Evolutionary conservation across 2,888 invertebrate genomes (phyloP).

Genomic region (Callosobruchus maculatus): DNA sequence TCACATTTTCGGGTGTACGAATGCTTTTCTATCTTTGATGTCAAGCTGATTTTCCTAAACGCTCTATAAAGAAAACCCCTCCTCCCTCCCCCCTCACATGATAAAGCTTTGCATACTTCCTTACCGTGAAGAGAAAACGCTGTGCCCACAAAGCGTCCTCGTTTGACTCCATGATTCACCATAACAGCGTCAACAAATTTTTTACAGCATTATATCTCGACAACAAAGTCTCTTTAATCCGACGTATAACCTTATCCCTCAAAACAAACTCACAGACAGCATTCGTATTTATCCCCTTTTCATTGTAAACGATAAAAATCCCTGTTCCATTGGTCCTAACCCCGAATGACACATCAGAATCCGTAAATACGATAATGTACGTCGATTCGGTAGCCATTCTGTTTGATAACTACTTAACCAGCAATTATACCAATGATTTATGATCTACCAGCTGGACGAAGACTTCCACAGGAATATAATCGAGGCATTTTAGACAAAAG

Average conservation of each 20-base stretch:
- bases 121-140: too few relatives aligned
- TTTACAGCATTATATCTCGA: neutral
- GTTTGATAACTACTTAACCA: slow-evolving; percentile 24
- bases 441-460: slow-evolving; percentile 3
- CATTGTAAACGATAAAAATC: neutral
- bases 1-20: too few relatives aligned
- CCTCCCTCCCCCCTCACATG: too few relatives aligned
- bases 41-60: too few relatives aligned
- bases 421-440: slow-evolving; percentile 24
- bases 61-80: too few relatives aligned
- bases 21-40: too few relatives aligned
- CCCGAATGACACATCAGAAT: neutral
- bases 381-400: neutral
- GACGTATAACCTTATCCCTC: neutral
- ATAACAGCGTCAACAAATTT: neutral
- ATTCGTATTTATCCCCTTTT: neutral
- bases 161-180: neutral
- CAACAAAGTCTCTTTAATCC: neutral
- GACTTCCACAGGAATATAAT: neutral
- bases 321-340: neutral
- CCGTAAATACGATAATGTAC: neutral
- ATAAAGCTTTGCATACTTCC: too few relatives aligned
- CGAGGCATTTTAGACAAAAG: neutral
- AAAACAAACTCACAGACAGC: neutral
- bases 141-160: neutral